Evolutionary conservation across 2,888 invertebrate genomes (phyloP), one percentile per base, ranked within the genome.

Genomic region (Lissonota sp.): DNA sequence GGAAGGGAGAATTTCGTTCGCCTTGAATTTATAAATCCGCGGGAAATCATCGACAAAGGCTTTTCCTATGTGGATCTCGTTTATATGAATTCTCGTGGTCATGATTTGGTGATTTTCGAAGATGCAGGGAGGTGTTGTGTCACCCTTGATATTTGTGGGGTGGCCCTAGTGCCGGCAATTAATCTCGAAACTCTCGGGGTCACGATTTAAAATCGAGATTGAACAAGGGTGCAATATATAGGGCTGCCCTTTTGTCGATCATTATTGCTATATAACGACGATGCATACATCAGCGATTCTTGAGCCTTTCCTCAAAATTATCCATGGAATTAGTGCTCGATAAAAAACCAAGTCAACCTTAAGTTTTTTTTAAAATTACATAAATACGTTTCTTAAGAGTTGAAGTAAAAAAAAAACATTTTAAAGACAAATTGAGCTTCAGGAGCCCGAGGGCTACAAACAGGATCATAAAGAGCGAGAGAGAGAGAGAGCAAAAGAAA

Each of bases 131-230:
- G 16, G n/a, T 42, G 64, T 39, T 5, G 58, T 40, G 78, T 74
- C 81, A 78, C 74, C 74, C 40, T 44, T 62, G 37, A 69, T 79
- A 72, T 79, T 63, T 49, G 49, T 51, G 69, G 73, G 75, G 71
- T 44, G 57, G 26, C 3, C 3, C 63, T 40, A 60, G 49, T 53
- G 51, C 53, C 39, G 74, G 83, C 79, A 82, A 86, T 86, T 86
- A 86, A 86, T 85, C 84, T 84, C 76, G 78, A 79, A 69, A 78
- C 80, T 79, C 40, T 4, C 6, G 64, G 63, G 64, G 51, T 63
- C 75, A 51, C 53, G 66, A 14, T 16, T 3, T 2, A 26, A 26
- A 72, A 75, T 79, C 67, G 78, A 26, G 55, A 81, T 40, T 53
- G 44, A 72, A 72, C 55, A 44, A 67, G 55, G 70, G 57, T 16